Conservation (phyloP, 53 echinoderm and acorn worm species). For the Actinopyga echinites region DNA sequence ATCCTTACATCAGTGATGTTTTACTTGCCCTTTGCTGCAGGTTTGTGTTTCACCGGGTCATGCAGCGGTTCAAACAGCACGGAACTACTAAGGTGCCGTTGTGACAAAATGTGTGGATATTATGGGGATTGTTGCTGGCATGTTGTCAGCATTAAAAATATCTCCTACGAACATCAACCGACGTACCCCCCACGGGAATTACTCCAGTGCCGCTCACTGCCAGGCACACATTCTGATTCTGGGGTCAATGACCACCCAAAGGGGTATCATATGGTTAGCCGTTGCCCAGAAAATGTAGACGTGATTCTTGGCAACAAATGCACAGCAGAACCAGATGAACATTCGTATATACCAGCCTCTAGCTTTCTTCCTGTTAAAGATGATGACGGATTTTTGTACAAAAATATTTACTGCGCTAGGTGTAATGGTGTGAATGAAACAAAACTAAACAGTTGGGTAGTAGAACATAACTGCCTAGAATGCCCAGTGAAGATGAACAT, state of each 20-base stretch:
- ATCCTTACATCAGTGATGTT: too few species aligned
- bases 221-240: neutral
- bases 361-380: neutral
- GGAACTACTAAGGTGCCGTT: too few species aligned
- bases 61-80: too few species aligned
- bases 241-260: neutral
- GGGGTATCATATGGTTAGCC: neutral
- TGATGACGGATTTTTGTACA: neutral
- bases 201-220: neutral
- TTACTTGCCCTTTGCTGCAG: too few species aligned
- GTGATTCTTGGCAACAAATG: neutral
- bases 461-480: neutral
- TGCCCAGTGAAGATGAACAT: neutral
- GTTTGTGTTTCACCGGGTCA: too few species aligned
- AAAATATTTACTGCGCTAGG: slow-evolving; percentile 7
- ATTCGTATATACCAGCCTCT: neutral
- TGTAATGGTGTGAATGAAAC: neutral
- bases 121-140: slow-evolving; percentile 21
- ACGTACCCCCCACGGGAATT: neutral
- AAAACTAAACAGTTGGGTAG: neutral
- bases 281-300: neutral
- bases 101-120: neutral
- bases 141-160: neutral
- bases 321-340: neutral
- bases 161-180: neutral